A percentile compares a stretch with the other conserved stretches of the same genome.
Conservation (phyloP, 2,113 vertebrate species). For the Leucosticte australis region DNA sequence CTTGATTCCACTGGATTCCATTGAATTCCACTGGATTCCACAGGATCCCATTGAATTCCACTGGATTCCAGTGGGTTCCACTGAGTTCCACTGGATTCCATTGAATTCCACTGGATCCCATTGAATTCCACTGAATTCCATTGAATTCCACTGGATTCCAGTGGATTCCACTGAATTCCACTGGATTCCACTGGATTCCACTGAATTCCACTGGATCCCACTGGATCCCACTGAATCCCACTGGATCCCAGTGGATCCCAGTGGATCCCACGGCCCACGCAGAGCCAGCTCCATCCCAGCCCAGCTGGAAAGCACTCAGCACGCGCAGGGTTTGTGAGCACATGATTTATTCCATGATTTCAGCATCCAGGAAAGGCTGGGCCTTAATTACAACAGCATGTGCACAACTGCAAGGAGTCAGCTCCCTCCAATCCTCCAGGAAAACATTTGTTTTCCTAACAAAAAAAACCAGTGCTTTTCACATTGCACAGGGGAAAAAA, state of each 20-base stretch:
- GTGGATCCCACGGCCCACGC: background rate
- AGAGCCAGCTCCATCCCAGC: background rate
- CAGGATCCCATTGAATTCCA: too few relatives aligned
- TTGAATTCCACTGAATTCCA: too few relatives aligned
- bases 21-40: too few relatives aligned
- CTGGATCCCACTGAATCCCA: background rate
- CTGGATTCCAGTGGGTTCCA: background rate
- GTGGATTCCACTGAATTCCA: background rate
- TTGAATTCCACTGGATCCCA: background rate
- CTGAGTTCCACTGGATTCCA: background rate
- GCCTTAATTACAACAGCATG: slow-evolving; percentile 42
- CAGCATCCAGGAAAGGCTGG: slow-evolving; percentile 35
- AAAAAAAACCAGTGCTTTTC: background rate
- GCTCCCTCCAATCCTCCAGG: background rate
- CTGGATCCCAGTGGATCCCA: background rate
- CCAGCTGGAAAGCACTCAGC: background rate
- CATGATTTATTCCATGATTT: background rate
- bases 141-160: background rate
- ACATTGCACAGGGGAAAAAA: background rate
- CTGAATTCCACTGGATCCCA: background rate
- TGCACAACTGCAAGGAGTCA: background rate
- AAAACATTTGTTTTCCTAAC: slow-evolving; percentile 5
- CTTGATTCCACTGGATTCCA: too few relatives aligned
- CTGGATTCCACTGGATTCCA: background rate
- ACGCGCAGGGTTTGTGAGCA: background rate